Base-by-base conservation (phyloP, 1,140 invertebrate species). In the Drosophila miranda region DNA sequence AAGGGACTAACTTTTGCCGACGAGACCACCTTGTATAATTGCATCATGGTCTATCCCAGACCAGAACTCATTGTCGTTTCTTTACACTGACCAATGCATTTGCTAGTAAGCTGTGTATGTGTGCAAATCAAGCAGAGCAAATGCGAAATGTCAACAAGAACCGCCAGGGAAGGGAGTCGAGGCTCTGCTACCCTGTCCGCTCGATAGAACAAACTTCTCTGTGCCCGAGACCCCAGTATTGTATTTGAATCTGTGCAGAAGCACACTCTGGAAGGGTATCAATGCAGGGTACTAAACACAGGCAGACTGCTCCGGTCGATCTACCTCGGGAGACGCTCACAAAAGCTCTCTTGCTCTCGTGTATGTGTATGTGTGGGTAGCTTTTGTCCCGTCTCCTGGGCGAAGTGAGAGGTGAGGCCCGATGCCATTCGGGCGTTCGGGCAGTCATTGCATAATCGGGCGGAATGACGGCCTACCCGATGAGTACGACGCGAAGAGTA, bases 361-460 rank as follows among this genome's bases (percentile, higher is more conserved):
- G 30, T 64, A 43, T 49, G 9, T 16, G 34, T 38, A 11, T 49
- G 19, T 26, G 34, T 38, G 11, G 28, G 50, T 19, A 38, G 23
- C 43, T 62, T 71, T 56, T 21, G 46, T 56, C 45, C 53, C 53
- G 38, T 54, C 52, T 43, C 38, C 53, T 38, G 34, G 9, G 34
- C 34, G 2, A 38, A 45, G 34, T 51, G 53, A 68, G 53, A 68
- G 76, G 76, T 78, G 58, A 69, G 16, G 16, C 16, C 16, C 16
- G 16, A 16, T 16, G 54, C 50, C 48, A 38, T 30, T 19, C 8
- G 44, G 59, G 46, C 61, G 21, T 44, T 43, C 19, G 19, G 19
- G 1, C 19, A 2, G 19, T 19, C 62, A 68, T 86, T 86, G 82
- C 81, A 86, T 86, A 86, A 86, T 82, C 74, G 64, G 78, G 30